Base-by-base conservation (phyloP, 2,797 vertebrate genomes). In the Gadopsis marmoratus region DNA sequence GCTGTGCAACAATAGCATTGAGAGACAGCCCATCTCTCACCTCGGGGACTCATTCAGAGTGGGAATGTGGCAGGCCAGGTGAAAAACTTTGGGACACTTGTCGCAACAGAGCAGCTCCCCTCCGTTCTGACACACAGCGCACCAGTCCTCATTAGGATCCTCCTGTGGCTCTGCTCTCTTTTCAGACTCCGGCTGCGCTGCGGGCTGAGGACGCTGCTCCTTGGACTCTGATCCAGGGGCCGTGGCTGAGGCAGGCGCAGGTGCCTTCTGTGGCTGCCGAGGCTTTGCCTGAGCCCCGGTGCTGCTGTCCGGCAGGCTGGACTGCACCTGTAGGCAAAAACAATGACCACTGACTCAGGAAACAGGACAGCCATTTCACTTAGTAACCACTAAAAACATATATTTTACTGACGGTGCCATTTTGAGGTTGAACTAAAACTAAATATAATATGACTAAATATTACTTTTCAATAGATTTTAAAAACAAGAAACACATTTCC, bases 121-220 rank as follows among this genome's bases (percentile, higher is more conserved):
- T 60, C 98, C 98, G 0, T 99, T 99, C 90, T 99, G 97, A 88
- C 98, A 99, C 62, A 99, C 98, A 0, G 98, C 98, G 21, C 98
- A 99, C 95, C 98, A 99, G 91, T 99, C 98, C 80, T 99, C 98
- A 1, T 99, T 99, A 0, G 96, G 96, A 76, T 96, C 96, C 2
- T 96, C 96, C n/a, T 95, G 95, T 0, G 91, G 89, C 75, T 90
- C 90, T 0, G 78, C 55, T 16, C 76, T 90, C 87, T 94, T 94
- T n/a, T 92, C 92, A 0, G 92, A 68, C 61, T 74, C 79, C 0
- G 83, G 81, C 72, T 89, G 76, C 0, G 21, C 62, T 1, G 81
- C 54, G 3, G 80, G 48, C 56, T 80, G 85, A 12, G 74, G 68
- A 23, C 11, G 51, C 58, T 64, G 87, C 51, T 86, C 79, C 3